These are phyloP conservation scores for Campylomormyrus numenius DNA, from an alignment of 2,113 vertebrate species.

Conservation along the genomic window DNA sequence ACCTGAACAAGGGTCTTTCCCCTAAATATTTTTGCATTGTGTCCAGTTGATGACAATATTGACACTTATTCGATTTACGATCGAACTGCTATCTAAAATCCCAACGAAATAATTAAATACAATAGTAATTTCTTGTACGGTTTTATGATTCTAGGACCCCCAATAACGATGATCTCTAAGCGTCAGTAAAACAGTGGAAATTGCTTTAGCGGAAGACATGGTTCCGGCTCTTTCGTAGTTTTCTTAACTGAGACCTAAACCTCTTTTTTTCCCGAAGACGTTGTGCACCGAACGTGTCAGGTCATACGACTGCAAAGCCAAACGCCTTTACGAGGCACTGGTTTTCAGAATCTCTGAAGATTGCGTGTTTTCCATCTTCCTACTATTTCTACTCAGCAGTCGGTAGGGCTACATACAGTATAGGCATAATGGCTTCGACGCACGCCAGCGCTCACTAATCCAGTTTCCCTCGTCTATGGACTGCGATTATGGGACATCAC, in stretches of 20 bases:
- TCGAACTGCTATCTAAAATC: not conserved
- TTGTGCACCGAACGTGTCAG: not conserved
- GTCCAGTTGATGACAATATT: not conserved
- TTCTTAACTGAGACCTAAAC: not conserved
- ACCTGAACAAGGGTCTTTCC: not conserved
- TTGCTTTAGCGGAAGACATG: not conserved
- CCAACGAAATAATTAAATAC: not conserved
- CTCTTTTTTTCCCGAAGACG: not conserved
- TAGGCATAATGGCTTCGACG: not conserved
- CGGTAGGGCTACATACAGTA: not conserved
- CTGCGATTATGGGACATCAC: not conserved
- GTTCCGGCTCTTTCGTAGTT: not conserved
- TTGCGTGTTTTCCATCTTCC: not conserved
- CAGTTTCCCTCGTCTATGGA: not conserved
- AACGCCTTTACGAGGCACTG: not conserved
- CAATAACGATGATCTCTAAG: not conserved
- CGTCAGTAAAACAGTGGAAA: not conserved
- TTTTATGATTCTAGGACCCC: not conserved
- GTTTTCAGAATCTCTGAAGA: not conserved
- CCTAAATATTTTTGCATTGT: not conserved
- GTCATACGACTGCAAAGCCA: not conserved
- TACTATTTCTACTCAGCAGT: not conserved
- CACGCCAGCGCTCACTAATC: not conserved
- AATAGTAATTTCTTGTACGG: not conserved
- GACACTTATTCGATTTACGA: not conserved